Percentiles rank a stretch among this genome's conserved stretches.
Conservation (phyloP, 37 sponge, comb jelly and placozoan genomes). For the Theonella swinhoei region DNA sequence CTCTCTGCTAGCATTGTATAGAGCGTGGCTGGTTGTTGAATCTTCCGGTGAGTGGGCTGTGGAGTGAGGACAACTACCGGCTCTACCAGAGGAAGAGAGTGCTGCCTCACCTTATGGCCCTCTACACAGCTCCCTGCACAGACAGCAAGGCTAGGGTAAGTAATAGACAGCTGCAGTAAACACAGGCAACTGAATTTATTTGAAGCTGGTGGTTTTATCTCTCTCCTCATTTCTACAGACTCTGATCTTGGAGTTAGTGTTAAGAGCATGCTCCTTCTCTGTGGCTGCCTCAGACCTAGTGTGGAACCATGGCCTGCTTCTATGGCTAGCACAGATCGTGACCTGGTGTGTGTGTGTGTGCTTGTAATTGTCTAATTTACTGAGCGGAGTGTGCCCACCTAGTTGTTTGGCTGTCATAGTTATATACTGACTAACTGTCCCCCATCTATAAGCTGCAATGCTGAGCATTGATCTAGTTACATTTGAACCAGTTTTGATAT, state of each 20-base stretch:
- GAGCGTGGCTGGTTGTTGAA: constrained; percentile 62
- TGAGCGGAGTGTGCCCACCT: too few relatives aligned
- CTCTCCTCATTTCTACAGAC: too few relatives aligned
- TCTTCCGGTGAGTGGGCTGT: constrained; percentile 44
- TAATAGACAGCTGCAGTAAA: too few relatives aligned
- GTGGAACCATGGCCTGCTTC: constrained; percentile 22
- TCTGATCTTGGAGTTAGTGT: constrained; percentile 7
- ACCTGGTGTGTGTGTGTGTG: constrained; percentile 1
- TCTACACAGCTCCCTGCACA: background rate
- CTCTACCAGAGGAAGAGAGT: constrained; percentile 47
- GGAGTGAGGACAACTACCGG: constrained; percentile 47
- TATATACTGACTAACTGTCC: too few relatives aligned
- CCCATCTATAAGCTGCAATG: too few relatives aligned
- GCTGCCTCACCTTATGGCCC: constrained; percentile 31
- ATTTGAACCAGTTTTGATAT: too few relatives aligned
- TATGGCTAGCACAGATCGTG: constrained; percentile 8
- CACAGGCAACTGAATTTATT: too few relatives aligned
- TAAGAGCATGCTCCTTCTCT: constrained; percentile 1
- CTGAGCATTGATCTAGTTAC: too few relatives aligned
- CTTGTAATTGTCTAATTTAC: too few relatives aligned
- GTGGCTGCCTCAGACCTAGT: constrained; percentile 17
- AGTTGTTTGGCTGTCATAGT: too few relatives aligned
- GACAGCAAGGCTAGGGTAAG: background rate
- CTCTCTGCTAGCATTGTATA: background rate
- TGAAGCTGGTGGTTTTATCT: too few relatives aligned